Evolutionary conservation across 2,113 vertebrate genomes (phyloP).

Genomic region (Laticauda colubrina): DNA sequence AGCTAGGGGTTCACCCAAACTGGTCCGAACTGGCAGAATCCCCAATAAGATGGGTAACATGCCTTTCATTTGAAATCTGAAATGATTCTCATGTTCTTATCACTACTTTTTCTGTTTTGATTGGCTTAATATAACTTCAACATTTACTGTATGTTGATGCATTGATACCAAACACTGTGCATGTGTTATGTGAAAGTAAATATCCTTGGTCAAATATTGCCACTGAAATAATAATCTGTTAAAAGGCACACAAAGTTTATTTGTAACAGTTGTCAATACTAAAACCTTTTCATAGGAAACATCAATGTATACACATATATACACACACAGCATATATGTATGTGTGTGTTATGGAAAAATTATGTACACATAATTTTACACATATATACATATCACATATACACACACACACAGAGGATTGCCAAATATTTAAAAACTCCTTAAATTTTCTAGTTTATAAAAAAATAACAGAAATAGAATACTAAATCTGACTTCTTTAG

Average conservation of each 20-base stretch:
- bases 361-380: no score
- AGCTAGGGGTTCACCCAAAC: no score
- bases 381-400: neutral
- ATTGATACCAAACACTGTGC: neutral
- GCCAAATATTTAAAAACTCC: neutral
- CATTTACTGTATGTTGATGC: neutral
- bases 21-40: no score
- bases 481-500: neutral
- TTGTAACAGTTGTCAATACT: neutral
- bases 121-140: neutral
- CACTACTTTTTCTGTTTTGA: neutral
- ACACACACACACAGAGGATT: neutral
- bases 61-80: neutral
- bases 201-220: conserved; percentile 1
- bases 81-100: neutral
- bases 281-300: neutral
- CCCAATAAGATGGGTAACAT: neutral
- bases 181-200: neutral
- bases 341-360: no score
- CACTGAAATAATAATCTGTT: conserved; percentile 1
- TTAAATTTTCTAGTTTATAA: neutral
- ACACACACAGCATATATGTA: no score
- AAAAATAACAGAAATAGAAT: neutral
- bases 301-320: neutral
- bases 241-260: neutral